Conservation (phyloP, 2,797 vertebrate genomes). For the Adelosebastes latens region DNA sequence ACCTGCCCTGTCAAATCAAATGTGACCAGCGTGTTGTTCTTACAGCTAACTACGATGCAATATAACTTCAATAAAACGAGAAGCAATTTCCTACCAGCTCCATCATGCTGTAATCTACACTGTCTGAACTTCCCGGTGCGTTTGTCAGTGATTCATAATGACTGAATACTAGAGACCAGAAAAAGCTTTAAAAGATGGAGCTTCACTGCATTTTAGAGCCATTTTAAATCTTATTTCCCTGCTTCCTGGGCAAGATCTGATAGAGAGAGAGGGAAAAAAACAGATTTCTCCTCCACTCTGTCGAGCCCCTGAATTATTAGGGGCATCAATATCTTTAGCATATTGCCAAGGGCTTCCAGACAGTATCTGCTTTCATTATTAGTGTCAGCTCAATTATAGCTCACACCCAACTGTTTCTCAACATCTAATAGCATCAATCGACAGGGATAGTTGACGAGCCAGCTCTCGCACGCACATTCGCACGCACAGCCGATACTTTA, state of each 20-base stretch:
- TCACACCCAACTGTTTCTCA: slow-evolving; percentile 99
- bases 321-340: slow-evolving; percentile 97
- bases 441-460: slow-evolving; percentile 92
- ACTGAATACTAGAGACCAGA: slow-evolving; percentile 48
- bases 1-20: slow-evolving; percentile 50
- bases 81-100: slow-evolving; percentile 35
- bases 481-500: slow-evolving; percentile 29
- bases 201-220: slow-evolving; percentile 65
- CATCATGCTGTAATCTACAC: slow-evolving; percentile 42
- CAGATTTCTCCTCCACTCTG: slow-evolving; percentile 71
- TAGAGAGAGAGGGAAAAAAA: slow-evolving; percentile 38
- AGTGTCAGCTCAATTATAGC: slow-evolving; percentile 98
- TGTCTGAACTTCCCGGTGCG: slow-evolving; percentile 30
- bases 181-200: slow-evolving; percentile 67
- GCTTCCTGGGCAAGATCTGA: slow-evolving; percentile 73
- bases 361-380: slow-evolving; percentile 98
- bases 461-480: slow-evolving; percentile 29
- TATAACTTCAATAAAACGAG: slow-evolving; percentile 34
- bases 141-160: slow-evolving; percentile 63
- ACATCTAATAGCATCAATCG: slow-evolving; percentile 99
- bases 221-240: slow-evolving; percentile 77
- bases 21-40: slow-evolving; percentile 29
- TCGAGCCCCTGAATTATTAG: slow-evolving; percentile 93
- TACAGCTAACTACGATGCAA: slow-evolving; percentile 38
- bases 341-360: slow-evolving; percentile 94